Evolutionary conservation across 2,113 vertebrate genomes (phyloP), one percentile per base, ranked within the genome.

Genomic region (Erpornis zantholeuca): DNA sequence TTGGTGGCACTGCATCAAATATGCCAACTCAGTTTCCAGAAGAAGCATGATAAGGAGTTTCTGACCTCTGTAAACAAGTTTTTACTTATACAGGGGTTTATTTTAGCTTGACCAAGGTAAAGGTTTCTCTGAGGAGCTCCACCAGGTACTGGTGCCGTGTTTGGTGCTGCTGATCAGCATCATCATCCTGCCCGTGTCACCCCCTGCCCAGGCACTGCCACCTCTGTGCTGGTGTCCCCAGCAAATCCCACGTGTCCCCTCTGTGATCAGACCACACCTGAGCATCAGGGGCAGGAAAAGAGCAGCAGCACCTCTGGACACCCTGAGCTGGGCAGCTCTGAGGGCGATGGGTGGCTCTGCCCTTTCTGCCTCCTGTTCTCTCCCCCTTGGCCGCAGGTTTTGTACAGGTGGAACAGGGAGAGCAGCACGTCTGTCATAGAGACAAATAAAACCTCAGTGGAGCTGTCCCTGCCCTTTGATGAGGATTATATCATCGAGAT

Each of bases 401-500:
- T 99, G 63, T 99, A 99, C 97, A 98, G 99, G 95, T 99, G 99
- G 97, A 99, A 98, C 97, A 97, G 97, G 50, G 99, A 99, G 96
- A 98, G 99, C 96, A 98, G 98, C 49, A 98, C 98, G 2, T 98
- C 97, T 6, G 96, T 99, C 38, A 99, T 99, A 87, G 99, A 99
- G 93, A 99, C 99, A 8, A 99, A 99, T 42, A 99, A 98, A 70
- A 99, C 99, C 35, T 99, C 99, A 0, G 99, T 99, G 95, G 99
- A 99, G 97, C 98, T 99, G 15, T 98, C 99, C 2, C 93, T 99
- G 88, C 99, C 99, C 11, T 98, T 98, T 7, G 98, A 99, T 9
- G 99, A 99, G 97, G 99, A 99, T 93, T 99, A 99, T 65, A 99
- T 99, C 92, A 98, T 99, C 54, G 98, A 99, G 97, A 99, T 99